These are phyloP conservation scores for Stenodema calcarata DNA, from an alignment of 2,888 invertebrate genomes.

Conservation along the genomic window DNA sequence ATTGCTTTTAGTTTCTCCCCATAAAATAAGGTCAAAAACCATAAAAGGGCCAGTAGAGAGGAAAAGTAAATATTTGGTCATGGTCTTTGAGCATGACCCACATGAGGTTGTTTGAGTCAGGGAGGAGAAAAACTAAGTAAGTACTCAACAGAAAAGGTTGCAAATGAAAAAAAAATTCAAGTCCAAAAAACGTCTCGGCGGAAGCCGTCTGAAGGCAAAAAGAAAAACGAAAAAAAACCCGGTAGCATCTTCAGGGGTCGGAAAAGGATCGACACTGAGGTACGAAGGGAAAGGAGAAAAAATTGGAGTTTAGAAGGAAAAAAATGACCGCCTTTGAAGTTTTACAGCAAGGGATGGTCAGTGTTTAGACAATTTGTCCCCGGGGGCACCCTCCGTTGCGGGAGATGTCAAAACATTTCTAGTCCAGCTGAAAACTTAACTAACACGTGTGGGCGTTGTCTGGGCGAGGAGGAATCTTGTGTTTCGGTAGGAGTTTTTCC, in stretches of 20 bases:
- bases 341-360: conserved; percentile 27
- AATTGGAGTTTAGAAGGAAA: not conserved
- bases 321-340: conserved; percentile 10
- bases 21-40: not conserved
- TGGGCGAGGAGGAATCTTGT: not conserved
- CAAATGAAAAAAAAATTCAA: not conserved
- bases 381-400: not conserved
- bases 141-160: not conserved
- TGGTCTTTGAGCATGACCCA: not conserved
- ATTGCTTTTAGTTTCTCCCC: not conserved
- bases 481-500: not conserved
- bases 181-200: not conserved
- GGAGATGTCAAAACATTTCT: conserved; percentile 20
- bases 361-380: conserved; percentile 36
- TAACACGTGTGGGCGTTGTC: conserved; percentile 16
- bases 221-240: too few species aligned
- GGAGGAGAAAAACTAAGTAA: not conserved
- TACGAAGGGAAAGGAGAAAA: not conserved
- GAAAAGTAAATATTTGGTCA: not conserved
- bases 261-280: not conserved
- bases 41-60: not conserved
- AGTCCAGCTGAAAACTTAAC: conserved; percentile 36
- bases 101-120: not conserved
- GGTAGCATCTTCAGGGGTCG: not conserved
- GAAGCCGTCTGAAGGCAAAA: not conserved